Conservation (phyloP, 1,140 invertebrate genomes). For the Ridgeia piscesae region DNA sequence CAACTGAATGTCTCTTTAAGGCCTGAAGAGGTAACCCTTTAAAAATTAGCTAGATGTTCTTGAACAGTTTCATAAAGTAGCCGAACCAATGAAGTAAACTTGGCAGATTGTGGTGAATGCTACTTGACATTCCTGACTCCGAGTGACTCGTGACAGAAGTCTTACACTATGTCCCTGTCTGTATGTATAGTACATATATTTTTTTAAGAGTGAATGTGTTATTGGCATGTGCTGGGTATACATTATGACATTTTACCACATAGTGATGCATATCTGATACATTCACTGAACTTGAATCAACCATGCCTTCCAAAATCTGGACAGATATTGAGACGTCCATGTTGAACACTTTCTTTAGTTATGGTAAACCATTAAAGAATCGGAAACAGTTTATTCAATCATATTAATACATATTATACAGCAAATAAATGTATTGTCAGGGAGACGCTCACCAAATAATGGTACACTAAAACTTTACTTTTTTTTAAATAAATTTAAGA, state of each 20-base stretch:
- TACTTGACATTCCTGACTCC: neutral
- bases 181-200: neutral
- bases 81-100: neutral
- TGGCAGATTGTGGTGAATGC: neutral
- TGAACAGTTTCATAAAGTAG: neutral
- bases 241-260: neutral
- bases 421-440: no score
- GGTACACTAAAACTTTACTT: no score
- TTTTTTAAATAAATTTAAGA: no score
- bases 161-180: neutral
- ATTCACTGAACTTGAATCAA: neutral
- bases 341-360: neutral
- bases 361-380: neutral
- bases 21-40: conserved; percentile 47
- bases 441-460: no score
- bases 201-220: neutral
- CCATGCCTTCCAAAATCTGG: neutral
- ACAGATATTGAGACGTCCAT: neutral
- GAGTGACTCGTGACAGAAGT: neutral
- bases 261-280: neutral
- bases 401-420: no score
- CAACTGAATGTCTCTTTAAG: conserved; percentile 59
- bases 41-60: conserved; percentile 21
- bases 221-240: neutral
- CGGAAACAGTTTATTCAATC: neutral